Percentiles rank a stretch among this genome's conserved stretches.
Conservation (phyloP, 2,113 vertebrate species). For the Lagopus leucura region DNA sequence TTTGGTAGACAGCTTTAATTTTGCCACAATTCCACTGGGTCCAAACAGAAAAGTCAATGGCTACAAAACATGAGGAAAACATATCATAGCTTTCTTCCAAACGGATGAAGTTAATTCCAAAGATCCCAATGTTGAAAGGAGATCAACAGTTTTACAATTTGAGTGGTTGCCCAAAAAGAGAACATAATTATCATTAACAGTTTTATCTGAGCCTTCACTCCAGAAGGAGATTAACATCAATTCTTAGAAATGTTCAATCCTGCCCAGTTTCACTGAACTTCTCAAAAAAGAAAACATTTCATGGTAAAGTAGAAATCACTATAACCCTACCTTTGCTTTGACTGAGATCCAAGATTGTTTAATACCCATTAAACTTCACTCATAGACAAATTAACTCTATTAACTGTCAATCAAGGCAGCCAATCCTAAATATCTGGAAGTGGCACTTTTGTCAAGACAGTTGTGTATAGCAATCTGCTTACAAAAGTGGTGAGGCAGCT, state of each 20-base stretch:
- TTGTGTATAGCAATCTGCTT: not conserved
- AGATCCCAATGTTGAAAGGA: not conserved
- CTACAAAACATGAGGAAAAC: constrained; percentile 30
- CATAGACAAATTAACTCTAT: not conserved
- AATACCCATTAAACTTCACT: not conserved
- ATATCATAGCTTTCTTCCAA: not conserved
- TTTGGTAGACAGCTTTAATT: not conserved
- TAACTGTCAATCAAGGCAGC: not conserved
- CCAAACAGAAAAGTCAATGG: constrained; percentile 1
- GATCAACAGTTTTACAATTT: not conserved
- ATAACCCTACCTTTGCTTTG: not conserved
- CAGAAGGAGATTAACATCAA: not conserved
- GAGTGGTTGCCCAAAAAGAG: not conserved
- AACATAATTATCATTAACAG: not conserved
- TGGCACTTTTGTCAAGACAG: not conserved
- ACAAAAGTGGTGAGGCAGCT: not conserved
- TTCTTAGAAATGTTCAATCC: not conserved
- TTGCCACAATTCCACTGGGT: not conserved
- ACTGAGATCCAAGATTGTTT: not conserved
- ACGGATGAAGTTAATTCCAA: not conserved
- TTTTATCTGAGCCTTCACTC: not conserved
- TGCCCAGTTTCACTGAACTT: not conserved
- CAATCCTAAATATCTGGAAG: not conserved
- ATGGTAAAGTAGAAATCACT: not conserved
- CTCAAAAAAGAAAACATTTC: not conserved